Percentiles rank a stretch among this genome's conserved stretches.
Evolutionary conservation across 2,797 vertebrate genomes (phyloP).

Genomic region (Vespertilio murinus): DNA sequence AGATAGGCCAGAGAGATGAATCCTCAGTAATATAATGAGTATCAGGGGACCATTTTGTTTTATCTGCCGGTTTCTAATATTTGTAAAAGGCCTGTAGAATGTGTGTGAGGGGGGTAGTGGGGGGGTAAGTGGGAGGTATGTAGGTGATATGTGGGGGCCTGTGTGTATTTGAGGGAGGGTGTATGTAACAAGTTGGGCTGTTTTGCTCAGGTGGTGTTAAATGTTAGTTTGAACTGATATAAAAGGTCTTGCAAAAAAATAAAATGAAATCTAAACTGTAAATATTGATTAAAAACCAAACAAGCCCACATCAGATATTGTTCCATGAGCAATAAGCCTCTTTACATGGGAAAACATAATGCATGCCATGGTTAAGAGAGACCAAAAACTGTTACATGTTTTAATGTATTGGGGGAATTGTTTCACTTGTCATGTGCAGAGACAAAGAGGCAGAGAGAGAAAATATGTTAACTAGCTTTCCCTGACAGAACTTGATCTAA

Average conservation of each 20-base stretch:
- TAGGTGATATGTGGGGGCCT: background rate
- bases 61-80: background rate
- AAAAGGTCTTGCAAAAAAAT: background rate
- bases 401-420: background rate
- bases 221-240: background rate
- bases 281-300: slow-evolving; percentile 35
- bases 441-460: background rate
- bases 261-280: slow-evolving; percentile 24
- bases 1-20: background rate
- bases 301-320: background rate
- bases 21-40: background rate
- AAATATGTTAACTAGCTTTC: background rate
- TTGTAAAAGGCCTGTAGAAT: background rate
- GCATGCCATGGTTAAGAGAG: background rate
- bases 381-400: background rate
- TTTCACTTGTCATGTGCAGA: background rate
- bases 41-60: background rate
- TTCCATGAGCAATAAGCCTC: background rate
- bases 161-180: background rate
- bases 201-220: slow-evolving; percentile 16
- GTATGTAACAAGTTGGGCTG: background rate
- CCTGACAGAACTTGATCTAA: background rate
- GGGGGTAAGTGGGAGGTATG: background rate
- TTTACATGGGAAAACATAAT: background rate
- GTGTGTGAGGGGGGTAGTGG: background rate